Base-by-base conservation (phyloP, 2,888 invertebrate species). In the Steinernema hermaphroditum region DNA sequence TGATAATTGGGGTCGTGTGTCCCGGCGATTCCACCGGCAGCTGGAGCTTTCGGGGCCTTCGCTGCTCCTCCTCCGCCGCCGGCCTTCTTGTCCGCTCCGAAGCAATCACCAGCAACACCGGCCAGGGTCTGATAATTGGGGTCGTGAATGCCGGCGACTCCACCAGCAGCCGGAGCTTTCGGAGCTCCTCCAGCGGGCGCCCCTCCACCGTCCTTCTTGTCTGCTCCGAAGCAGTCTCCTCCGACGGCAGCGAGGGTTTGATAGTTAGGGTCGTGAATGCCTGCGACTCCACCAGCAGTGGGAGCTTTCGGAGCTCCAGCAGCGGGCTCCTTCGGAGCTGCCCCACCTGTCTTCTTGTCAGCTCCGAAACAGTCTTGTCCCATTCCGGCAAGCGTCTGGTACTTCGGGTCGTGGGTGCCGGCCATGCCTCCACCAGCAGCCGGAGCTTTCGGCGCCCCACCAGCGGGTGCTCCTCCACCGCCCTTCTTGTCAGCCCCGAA, bases 31-130 rank as follows among this genome's bases (percentile, higher is more conserved):
- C 62, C 62, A n/a, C 62, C 62, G 16, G 16, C 27, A 62, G 62
- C 62, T 2, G 19, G 62, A 29, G 62, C 2, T 29, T 29, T 12
- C 16, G 70, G 22, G 16, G 46, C 29, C 34, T 72, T 54, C 1
- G 12, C 44, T 1, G 62, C 32, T 1, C 32, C 54, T 46, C n/a
- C 46, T 6, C 46, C 46, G n/a, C 71, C 43, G 73, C 92, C 43
- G 91, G 92, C 4, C 92, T 92, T 85, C 90, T 54, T 54, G 69
- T 71, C 69, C 0, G 69, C 69, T 43, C 69, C 69, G 27, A 69
- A 69, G 44, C 69, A 69, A 1, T 69, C 69, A 14, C 43, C 69
- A 2, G 19, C 69, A 44, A 69, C n/a, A 16, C 44, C 69, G 24
- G 69, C 69, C 0, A 69, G 29, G 1, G 69, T 69, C 22, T 69